Conservation (phyloP, 2,797 vertebrate species). For the Phoebastria nigripes region DNA sequence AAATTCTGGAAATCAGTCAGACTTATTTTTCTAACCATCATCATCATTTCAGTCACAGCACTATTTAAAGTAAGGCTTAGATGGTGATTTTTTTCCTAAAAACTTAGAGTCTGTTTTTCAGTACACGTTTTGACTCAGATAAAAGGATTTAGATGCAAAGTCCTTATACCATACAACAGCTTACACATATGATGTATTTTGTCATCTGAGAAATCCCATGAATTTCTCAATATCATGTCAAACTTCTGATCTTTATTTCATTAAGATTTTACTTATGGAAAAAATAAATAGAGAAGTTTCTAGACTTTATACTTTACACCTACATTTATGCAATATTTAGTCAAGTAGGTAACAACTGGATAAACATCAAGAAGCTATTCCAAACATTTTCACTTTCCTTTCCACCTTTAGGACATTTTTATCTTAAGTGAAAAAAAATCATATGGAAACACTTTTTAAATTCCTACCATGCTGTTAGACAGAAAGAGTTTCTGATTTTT, state of each 20-base stretch:
- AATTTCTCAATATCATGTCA: not conserved
- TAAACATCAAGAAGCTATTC: not conserved
- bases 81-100: not conserved
- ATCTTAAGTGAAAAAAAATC: not conserved
- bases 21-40: not conserved
- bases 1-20: not conserved
- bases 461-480: not conserved
- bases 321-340: not conserved
- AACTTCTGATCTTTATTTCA: not conserved
- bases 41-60: not conserved
- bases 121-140: not conserved
- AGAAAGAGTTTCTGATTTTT: not conserved
- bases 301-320: not conserved
- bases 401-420: not conserved
- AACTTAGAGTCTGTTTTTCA: not conserved
- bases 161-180: not conserved
- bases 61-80: not conserved
- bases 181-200: not conserved
- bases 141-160: not conserved
- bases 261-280: not conserved
- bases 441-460: not conserved
- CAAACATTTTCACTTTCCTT: not conserved
- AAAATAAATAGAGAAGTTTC: not conserved
- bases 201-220: not conserved
- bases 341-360: not conserved